Conservation (phyloP, 2,888 invertebrate species). For the Dryomyza anilis region DNA sequence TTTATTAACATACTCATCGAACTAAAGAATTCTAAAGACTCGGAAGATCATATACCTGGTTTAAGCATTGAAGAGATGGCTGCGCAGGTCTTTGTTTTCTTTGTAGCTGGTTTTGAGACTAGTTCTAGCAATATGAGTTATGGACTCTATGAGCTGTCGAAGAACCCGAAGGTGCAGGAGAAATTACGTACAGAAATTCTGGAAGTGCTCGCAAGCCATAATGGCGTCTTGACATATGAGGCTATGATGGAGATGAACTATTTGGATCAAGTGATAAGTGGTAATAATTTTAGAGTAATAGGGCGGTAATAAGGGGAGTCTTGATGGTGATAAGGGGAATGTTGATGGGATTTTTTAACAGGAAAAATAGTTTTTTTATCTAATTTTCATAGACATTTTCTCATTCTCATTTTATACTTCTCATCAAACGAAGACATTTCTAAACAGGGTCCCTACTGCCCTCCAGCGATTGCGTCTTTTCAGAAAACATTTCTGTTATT, state of each 20-base stretch:
- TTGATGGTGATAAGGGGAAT: too few relatives aligned
- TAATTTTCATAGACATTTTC: too few relatives aligned
- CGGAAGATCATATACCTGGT: constrained; percentile 29
- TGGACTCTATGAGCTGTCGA: constrained; percentile 63
- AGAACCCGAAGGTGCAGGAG: constrained; percentile 61
- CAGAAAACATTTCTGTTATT: too few relatives aligned
- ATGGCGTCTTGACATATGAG: constrained; percentile 61
- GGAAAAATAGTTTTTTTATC: too few relatives aligned
- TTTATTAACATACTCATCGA: constrained; percentile 48
- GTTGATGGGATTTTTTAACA: too few relatives aligned
- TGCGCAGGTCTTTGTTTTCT: constrained; percentile 65
- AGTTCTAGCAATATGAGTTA: constrained; percentile 63
- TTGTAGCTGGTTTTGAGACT: constrained; percentile 65
- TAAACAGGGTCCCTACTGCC: too few relatives aligned
- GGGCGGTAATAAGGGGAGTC: too few relatives aligned
- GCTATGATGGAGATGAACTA: constrained; percentile 62
- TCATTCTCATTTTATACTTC: too few relatives aligned
- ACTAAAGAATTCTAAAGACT: constrained; percentile 39
- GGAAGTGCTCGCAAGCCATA: constrained; percentile 51
- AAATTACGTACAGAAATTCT: constrained; percentile 61
- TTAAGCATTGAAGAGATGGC: constrained; percentile 62
- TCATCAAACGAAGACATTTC: too few relatives aligned
- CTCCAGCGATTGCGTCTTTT: too few relatives aligned
- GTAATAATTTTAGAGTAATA: too few relatives aligned
- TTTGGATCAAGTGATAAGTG: constrained; percentile 61